These are phyloP conservation scores for Plemyria rubiginata DNA, from an alignment of 2,888 invertebrate genomes.

Conservation along the genomic window DNA sequence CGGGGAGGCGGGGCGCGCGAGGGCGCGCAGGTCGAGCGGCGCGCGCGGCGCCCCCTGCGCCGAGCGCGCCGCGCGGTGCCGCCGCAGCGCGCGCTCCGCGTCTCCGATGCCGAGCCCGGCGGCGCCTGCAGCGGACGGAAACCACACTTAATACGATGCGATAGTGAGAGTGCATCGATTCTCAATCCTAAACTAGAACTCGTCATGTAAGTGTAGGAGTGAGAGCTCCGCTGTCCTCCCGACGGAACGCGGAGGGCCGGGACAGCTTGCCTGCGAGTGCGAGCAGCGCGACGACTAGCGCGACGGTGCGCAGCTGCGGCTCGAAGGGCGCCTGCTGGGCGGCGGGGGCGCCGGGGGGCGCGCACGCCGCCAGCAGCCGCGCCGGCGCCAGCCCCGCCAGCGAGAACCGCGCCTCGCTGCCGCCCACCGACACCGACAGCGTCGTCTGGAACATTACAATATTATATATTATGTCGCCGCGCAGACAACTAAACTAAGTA, in stretches of 20 bases:
- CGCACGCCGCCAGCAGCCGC: slow-evolving; percentile 51
- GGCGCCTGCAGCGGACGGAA: slow-evolving; percentile 68
- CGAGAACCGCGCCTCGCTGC: slow-evolving; percentile 49
- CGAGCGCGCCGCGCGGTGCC: slow-evolving; percentile 45
- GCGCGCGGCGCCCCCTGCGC: slow-evolving; percentile 50
- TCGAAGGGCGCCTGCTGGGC: slow-evolving; percentile 82
- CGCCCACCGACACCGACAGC: slow-evolving; percentile 44
- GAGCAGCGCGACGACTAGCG: slow-evolving; percentile 66
- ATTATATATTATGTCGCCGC: too few relatives aligned
- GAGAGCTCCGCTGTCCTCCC: too few relatives aligned
- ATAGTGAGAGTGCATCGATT: too few relatives aligned
- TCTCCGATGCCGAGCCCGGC: slow-evolving; percentile 59
- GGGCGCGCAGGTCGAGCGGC: slow-evolving; percentile 52
- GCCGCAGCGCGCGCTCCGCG: slow-evolving; percentile 54
- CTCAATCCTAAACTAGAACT: too few relatives aligned
- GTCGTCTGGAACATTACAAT: slow-evolving; percentile 7
- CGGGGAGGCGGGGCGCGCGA: slow-evolving; percentile 32
- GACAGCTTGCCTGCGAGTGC: slow-evolving; percentile 54
- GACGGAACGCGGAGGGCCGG: too few relatives aligned
- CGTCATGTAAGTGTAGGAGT: too few relatives aligned
- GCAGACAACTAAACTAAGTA: too few relatives aligned
- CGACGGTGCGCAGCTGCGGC: slow-evolving; percentile 82
- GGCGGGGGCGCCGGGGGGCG: slow-evolving; percentile 48
- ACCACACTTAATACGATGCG: too few relatives aligned
- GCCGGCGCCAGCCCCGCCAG: slow-evolving; percentile 51